phyloP scores from a whole-genome alignment of 2,888 invertebrate species.

The Conus canariensis region DNA sequence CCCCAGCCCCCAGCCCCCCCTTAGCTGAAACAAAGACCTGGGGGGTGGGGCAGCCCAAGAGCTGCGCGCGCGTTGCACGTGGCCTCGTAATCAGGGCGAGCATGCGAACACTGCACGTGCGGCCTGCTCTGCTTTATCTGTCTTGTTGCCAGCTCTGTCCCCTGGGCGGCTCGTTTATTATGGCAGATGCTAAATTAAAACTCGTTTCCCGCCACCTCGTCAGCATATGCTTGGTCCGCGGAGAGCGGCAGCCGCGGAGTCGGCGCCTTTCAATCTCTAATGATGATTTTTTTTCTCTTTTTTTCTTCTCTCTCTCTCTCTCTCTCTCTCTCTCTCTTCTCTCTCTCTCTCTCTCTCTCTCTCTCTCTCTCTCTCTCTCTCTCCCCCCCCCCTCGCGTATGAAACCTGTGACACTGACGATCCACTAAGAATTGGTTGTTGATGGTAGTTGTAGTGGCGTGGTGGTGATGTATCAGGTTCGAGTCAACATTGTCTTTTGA shows the following conservation, averaged over 20 bases:
- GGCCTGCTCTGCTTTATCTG: conserved; percentile 34
- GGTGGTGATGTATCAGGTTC: too few species aligned
- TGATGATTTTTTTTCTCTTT: not conserved
- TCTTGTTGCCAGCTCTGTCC: conserved; percentile 27
- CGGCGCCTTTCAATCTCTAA: too few species aligned
- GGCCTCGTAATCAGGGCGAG: conserved; percentile 41
- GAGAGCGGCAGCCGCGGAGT: not conserved
- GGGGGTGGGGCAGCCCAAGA: not conserved
- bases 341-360: not conserved
- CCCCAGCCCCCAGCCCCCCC: not conserved
- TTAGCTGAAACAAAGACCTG: not conserved
- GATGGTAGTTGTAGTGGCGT: too few species aligned
- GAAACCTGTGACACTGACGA: not conserved
- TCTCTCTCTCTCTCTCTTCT: not conserved
- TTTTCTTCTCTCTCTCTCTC: not conserved
- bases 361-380: not conserved
- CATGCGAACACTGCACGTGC: conserved; percentile 44
- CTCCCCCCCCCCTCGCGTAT: not conserved
- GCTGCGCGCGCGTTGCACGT: conserved; percentile 34
- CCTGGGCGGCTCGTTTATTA: conserved; percentile 27
- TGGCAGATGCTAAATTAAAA: conserved; percentile 45
- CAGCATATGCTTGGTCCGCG: not conserved
- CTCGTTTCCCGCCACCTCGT: conserved; percentile 37
- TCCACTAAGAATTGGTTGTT: too few species aligned
- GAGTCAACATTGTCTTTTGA: too few species aligned